These are phyloP conservation scores for Drosophila carrolli DNA, from an alignment of 1,140 invertebrate genomes.

Conservation along the genomic window DNA sequence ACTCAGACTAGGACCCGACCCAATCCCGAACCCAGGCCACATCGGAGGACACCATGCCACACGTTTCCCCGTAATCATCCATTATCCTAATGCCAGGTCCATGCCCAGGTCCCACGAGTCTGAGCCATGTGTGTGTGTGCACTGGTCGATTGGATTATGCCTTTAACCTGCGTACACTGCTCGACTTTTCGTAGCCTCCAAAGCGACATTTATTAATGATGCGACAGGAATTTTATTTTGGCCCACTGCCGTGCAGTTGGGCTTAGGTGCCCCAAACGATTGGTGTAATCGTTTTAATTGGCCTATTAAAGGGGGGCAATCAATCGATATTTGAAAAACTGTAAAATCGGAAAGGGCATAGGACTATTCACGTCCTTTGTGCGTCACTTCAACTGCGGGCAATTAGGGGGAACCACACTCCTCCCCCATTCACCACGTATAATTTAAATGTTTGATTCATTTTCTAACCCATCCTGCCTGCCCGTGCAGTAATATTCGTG, in stretches of 20 bases:
- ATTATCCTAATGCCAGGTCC: constrained; percentile 81
- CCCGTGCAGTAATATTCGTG: constrained; percentile 18
- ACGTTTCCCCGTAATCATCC: constrained; percentile 79
- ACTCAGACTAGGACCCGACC: neutral
- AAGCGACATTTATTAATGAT: constrained; percentile 77
- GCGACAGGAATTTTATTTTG: constrained; percentile 42
- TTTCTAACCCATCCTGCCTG: constrained; percentile 19
- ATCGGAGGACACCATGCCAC: constrained; percentile 42
- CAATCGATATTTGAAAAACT: constrained; percentile 68
- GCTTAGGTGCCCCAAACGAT: constrained; percentile 39
- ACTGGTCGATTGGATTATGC: constrained; percentile 72
- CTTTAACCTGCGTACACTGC: constrained; percentile 53
- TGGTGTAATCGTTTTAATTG: constrained; percentile 77
- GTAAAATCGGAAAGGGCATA: constrained; percentile 55
- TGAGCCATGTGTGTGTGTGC: constrained; percentile 21
- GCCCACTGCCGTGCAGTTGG: constrained; percentile 29
- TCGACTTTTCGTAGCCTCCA: constrained; percentile 27
- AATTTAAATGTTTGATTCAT: constrained; percentile 46
- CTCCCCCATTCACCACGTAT: constrained; percentile 5
- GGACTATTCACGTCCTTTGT: constrained; percentile 2
- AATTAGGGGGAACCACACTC: constrained; percentile 12
- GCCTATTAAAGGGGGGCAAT: constrained; percentile 9
- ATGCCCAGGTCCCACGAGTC: constrained; percentile 53
- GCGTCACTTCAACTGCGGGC: constrained; percentile 27
- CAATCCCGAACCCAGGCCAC: constrained; percentile 6